Evolutionary conservation across 2,797 vertebrate species (phyloP).

Genomic region (Heterohyrax brucei): DNA sequence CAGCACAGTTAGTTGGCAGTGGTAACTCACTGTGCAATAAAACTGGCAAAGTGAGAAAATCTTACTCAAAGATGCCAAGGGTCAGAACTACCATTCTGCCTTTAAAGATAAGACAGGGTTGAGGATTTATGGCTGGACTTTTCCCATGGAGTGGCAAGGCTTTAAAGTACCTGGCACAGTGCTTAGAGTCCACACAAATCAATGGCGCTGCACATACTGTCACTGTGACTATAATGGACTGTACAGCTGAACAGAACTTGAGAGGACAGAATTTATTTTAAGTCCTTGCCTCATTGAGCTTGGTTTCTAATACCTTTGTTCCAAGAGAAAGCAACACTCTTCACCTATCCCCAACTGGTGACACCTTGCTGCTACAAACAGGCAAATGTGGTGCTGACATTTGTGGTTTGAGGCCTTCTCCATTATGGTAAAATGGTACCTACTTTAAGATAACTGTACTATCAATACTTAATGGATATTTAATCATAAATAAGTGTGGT

Average conservation of each 20-base stretch:
- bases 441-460: conserved; percentile 11
- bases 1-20: not conserved
- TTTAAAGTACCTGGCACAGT: not conserved
- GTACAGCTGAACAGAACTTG: not conserved
- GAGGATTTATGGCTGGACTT: not conserved
- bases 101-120: not conserved
- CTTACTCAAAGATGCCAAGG: not conserved
- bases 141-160: not conserved
- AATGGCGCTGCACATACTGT: not conserved
- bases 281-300: not conserved
- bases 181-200: not conserved
- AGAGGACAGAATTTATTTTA: not conserved
- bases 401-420: not conserved
- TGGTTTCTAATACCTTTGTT: not conserved
- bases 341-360: not conserved
- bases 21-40: not conserved
- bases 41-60: not conserved
- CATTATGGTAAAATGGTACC: not conserved
- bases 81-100: not conserved
- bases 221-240: rapidly evolving
- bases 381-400: not conserved
- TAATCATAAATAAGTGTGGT: not conserved
- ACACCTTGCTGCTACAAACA: not conserved
- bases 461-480: not conserved
- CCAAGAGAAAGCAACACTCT: not conserved